Evolutionary conservation across 2,888 invertebrate genomes (phyloP).

Genomic region (Autographa gamma): DNA sequence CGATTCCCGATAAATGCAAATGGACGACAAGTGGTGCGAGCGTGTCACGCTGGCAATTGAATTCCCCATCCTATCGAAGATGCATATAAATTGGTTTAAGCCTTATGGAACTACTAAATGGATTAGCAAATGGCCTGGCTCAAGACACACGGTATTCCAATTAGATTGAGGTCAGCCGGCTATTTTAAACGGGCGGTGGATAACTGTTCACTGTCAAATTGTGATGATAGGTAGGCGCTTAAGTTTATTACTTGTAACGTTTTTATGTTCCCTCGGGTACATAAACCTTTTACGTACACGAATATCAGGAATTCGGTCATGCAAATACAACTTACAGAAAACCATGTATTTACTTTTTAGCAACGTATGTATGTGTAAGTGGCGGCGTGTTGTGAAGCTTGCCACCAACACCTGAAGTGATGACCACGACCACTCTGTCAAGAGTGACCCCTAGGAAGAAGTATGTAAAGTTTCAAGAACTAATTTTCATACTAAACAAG

Average conservation of each 20-base stretch:
- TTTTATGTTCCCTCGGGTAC: neutral
- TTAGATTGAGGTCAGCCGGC: conserved; percentile 50
- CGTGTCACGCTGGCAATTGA: conserved; percentile 3
- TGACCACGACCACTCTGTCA: too few relatives aligned
- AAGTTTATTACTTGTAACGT: conserved; percentile 1
- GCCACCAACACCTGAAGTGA: too few relatives aligned
- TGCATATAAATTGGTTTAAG: conserved; percentile 42
- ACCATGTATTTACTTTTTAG: neutral
- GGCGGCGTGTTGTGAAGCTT: too few relatives aligned
- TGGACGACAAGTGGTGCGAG: neutral
- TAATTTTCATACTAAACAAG: neutral
- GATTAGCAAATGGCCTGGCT: conserved; percentile 32
- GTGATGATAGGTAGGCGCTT: conserved; percentile 15
- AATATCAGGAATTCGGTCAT: neutral
- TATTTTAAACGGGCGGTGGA: conserved; percentile 46
- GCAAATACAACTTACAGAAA: neutral
- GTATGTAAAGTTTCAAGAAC: neutral
- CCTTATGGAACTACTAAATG: conserved; percentile 34
- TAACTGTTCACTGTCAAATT: conserved; percentile 50
- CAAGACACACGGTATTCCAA: conserved; percentile 34
- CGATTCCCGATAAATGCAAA: neutral
- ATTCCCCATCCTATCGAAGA: conserved; percentile 15
- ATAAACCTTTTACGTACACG: neutral
- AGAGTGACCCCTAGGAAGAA: too few relatives aligned
- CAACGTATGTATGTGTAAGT: neutral